These are phyloP conservation scores for Lobophora halterata DNA, from an alignment of 2,888 invertebrate genomes.

Conservation along the genomic window DNA sequence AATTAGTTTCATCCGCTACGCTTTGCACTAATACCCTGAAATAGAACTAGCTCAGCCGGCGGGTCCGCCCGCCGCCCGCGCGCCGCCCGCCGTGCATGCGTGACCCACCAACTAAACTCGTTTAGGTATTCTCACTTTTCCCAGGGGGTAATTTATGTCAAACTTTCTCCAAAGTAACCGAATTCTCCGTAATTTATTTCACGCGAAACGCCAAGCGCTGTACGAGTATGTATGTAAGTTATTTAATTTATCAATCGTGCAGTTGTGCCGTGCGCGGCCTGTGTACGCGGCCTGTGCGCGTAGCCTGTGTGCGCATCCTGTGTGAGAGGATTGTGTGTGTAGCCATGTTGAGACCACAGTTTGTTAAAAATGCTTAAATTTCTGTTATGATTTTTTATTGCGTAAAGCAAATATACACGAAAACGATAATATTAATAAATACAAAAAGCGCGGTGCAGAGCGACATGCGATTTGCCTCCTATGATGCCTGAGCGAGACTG, in stretches of 20 bases:
- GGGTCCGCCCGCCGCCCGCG: neutral
- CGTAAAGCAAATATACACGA: too few relatives aligned
- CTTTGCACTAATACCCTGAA: neutral
- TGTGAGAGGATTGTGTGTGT: too few relatives aligned
- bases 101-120: constrained; percentile 26
- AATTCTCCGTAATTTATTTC: constrained; percentile 40
- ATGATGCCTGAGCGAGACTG: too few relatives aligned
- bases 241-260: constrained; percentile 39
- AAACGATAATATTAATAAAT: too few relatives aligned
- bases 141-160: constrained; percentile 35
- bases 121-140: constrained; percentile 17
- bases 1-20: constrained; percentile 11
- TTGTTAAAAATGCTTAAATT: too few relatives aligned
- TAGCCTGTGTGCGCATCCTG: too few relatives aligned
- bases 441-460: too few relatives aligned
- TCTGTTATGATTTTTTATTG: too few relatives aligned
- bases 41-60: neutral
- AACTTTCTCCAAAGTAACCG: constrained; percentile 36
- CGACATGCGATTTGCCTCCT: too few relatives aligned
- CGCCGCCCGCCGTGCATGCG: constrained; percentile 15
- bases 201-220: constrained; percentile 30
- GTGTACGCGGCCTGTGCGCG: neutral
- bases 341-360: too few relatives aligned
- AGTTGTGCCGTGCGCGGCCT: constrained; percentile 10
- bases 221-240: constrained; percentile 41